These are phyloP conservation scores for Tachina lurida DNA, from an alignment of 2,888 invertebrate genomes.

Conservation along the genomic window DNA sequence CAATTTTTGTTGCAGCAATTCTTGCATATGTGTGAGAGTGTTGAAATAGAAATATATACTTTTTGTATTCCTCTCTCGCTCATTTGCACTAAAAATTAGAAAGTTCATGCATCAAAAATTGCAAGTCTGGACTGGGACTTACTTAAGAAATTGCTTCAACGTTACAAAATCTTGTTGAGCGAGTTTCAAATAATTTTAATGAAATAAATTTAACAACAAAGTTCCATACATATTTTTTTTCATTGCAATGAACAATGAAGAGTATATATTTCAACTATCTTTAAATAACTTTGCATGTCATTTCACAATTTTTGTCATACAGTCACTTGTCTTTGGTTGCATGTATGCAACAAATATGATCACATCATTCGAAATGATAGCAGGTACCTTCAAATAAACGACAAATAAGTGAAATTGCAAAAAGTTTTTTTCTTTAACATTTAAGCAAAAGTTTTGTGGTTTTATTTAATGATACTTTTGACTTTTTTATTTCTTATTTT, in stretches of 20 bases:
- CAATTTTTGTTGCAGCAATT: no score
- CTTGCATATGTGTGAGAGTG: no score
- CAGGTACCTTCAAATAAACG: slow-evolving; percentile 33
- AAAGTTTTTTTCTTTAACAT: slow-evolving; percentile 47
- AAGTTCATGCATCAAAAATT: no score
- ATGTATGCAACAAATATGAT: slow-evolving; percentile 27
- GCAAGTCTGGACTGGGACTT: no score
- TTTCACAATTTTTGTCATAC: slow-evolving; percentile 47
- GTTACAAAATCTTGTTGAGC: no score
- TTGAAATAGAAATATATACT: no score
- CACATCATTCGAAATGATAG: slow-evolving; percentile 30
- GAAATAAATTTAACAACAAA: neutral
- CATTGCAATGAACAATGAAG: neutral
- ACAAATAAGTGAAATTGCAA: slow-evolving; percentile 26
- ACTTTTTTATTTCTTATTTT: slow-evolving; percentile 40
- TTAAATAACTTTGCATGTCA: slow-evolving; percentile 59
- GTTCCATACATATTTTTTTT: neutral
- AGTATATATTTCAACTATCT: slow-evolving; percentile 15
- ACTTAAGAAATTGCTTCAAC: no score
- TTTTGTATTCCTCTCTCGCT: no score
- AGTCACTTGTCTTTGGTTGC: slow-evolving; percentile 33
- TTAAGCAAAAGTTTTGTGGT: slow-evolving; percentile 53
- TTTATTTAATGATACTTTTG: slow-evolving; percentile 41
- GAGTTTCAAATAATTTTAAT: neutral
- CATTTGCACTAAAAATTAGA: no score